Percentiles rank a stretch among this genome's conserved stretches.
These are phyloP conservation scores for Carassius auratus DNA, from an alignment of 2,113 vertebrate genomes.

Conservation along the genomic window DNA sequence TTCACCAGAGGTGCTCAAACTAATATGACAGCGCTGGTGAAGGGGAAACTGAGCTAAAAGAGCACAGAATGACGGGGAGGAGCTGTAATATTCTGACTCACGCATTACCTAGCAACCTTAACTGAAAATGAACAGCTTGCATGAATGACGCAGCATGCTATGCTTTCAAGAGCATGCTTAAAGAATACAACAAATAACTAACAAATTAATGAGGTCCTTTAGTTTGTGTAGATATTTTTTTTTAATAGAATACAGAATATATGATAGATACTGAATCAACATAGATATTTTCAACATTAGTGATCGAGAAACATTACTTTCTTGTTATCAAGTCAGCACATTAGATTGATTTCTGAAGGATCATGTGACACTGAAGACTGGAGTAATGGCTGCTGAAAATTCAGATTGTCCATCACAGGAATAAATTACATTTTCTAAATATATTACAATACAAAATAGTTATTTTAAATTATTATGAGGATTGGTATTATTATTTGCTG, in stretches of 20 bases:
- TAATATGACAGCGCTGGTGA: conserved; percentile 56
- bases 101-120: not conserved
- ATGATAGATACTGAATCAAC: not conserved
- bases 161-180: conserved; percentile 13
- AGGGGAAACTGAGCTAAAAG: conserved; percentile 38
- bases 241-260: not conserved
- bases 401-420: not conserved
- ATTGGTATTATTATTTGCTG: not conserved
- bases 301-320: too few species aligned
- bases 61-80: not conserved
- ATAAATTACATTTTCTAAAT: not conserved
- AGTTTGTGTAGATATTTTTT: not conserved
- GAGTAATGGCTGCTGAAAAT: not conserved
- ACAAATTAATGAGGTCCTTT: not conserved
- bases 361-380: too few species aligned
- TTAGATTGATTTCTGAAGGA: too few species aligned
- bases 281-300: too few species aligned
- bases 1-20: conserved; percentile 71
- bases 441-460: not conserved
- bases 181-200: not conserved
- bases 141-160: not conserved
- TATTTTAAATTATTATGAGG: not conserved
- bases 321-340: too few species aligned
- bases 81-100: not conserved
- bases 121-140: not conserved